Evolutionary conservation across 2,888 invertebrate species (phyloP).

Genomic region (Chouioia cunea): DNA sequence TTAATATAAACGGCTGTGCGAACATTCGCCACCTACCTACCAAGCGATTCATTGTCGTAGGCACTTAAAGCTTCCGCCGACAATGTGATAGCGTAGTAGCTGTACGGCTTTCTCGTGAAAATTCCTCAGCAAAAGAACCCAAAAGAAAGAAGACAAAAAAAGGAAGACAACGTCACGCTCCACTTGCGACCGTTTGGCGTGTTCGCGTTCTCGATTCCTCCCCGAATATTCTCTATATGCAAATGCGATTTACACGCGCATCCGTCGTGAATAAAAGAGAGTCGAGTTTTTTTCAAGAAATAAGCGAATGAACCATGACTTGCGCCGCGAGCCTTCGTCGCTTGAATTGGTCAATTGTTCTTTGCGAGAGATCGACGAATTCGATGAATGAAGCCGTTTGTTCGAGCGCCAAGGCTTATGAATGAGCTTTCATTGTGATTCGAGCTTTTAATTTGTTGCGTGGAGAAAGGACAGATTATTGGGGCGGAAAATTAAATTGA

Average conservation of each 20-base stretch:
- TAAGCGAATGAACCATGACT: no score
- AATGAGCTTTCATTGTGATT: constrained; percentile 7
- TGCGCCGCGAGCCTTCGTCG: no score
- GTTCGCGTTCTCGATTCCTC: not conserved
- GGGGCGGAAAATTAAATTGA: no score
- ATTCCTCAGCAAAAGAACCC: no score
- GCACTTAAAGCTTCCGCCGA: no score
- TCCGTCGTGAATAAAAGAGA: not conserved
- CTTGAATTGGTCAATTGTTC: constrained; percentile 11
- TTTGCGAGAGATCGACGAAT: not conserved
- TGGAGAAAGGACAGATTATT: no score
- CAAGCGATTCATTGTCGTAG: no score
- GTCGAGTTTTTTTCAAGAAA: no score
- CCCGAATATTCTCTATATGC: not conserved
- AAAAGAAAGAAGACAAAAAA: constrained; percentile 5
- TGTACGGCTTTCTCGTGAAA: no score
- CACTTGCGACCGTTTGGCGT: constrained; percentile 18
- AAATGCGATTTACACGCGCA: constrained; percentile 8
- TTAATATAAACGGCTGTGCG: no score
- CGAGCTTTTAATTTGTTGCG: not conserved
- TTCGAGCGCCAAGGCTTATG: not conserved
- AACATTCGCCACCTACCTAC: no score
- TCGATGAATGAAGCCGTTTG: constrained; percentile 4
- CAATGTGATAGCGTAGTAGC: no score
- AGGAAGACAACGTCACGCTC: constrained; percentile 19